Base-by-base conservation (phyloP, 2,888 invertebrate species). In the Crocallis elinguaria region DNA sequence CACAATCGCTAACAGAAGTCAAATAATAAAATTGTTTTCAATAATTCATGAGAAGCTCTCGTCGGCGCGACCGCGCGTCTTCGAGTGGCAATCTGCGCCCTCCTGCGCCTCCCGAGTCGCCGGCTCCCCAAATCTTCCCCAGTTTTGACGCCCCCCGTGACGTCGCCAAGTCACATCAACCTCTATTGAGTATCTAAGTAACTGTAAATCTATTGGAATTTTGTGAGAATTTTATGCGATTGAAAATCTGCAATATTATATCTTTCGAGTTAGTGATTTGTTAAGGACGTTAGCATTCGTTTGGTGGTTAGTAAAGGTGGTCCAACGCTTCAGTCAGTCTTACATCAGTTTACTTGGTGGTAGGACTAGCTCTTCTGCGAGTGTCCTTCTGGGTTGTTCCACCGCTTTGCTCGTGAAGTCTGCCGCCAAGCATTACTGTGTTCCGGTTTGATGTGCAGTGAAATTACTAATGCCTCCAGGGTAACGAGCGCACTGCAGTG, bases 31-130 rank as follows among this genome's bases (percentile, higher is more conserved):
- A 43, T 38, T 27, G 30, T 38, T 43, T 35, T 42, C 25, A 43
- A 57, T 56, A 39, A 60, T 32, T 43, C 45, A 49, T 59, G 64
- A 57, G 59, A 59, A 61, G 32, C 53, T 19, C 59, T 61, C 17
- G 30, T 23, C 13, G 17, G 36, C 32, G 43, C 46, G 48, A 39
- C 60, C 58, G 49, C 38, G 51, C 49, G 62, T 39, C 42, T 27
- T 29, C 17, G 16, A 51, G 46, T 38, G 38, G 48, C 43, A 37
- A 38, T 45, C 14, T 16, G 30, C 25, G 16, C 5, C 37, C 16
- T 8, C 12, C n/a, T n/a, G n/a, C n/a, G n/a, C 29, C 14, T 29
- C 12, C 27, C 9, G 37, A 6, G 4, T 21, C 3, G 3, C 3
- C 8, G 8, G 5, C 17, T 13, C 41, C 17, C 14, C 0, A n/a